These are phyloP conservation scores for Pemphredon lugubris DNA, from an alignment of 2,888 invertebrate genomes.

Conservation along the genomic window DNA sequence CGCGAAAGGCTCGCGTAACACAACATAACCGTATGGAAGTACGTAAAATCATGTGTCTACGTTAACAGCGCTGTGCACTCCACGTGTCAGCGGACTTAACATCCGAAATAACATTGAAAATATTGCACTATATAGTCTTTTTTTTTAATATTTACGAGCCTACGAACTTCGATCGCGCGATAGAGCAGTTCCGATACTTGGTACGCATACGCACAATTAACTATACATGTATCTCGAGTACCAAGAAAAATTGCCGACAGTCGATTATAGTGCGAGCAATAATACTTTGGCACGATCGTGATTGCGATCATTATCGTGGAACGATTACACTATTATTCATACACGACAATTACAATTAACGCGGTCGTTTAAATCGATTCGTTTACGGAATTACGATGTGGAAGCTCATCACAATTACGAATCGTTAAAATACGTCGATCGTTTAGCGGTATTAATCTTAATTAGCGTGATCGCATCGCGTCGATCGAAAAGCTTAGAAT, in stretches of 20 bases:
- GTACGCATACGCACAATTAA: constrained; percentile 8
- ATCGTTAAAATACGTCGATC: background rate
- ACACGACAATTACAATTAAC: no score
- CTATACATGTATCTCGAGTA: constrained; percentile 10
- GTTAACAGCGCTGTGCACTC: no score
- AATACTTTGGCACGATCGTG: constrained; percentile 24
- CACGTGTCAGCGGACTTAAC: background rate
- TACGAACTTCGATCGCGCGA: background rate
- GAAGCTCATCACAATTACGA: background rate
- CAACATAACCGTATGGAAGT: no score
- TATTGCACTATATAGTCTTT: constrained; percentile 33
- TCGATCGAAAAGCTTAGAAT: no score
- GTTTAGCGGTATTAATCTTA: no score
- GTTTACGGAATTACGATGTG: no score
- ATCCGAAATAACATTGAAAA: constrained; percentile 3
- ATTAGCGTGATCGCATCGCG: no score
- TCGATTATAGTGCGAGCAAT: constrained; percentile 6
- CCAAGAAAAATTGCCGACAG: constrained; percentile 12
- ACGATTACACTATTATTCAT: no score
- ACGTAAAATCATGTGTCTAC: constrained; percentile 10
- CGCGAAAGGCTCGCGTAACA: no score
- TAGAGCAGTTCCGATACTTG: background rate
- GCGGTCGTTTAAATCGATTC: no score
- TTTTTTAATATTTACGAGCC: constrained; percentile 3
- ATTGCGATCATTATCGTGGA: no score